Evolutionary conservation across 2,888 invertebrate genomes (phyloP).

Genomic region (Leucozona laternaria): DNA sequence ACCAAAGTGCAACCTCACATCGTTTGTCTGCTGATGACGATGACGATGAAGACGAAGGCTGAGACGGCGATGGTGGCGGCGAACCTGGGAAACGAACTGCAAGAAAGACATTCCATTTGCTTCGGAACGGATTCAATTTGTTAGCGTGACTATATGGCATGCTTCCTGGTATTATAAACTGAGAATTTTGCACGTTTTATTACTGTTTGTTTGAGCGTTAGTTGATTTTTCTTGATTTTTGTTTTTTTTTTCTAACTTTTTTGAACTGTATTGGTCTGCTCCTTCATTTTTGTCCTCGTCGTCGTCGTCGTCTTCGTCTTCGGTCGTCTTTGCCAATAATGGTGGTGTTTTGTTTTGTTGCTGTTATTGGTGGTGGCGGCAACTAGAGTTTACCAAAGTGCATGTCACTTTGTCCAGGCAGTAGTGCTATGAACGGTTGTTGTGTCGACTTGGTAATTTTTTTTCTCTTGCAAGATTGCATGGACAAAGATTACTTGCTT

Average conservation of each 20-base stretch:
- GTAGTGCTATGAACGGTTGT: constrained; percentile 43
- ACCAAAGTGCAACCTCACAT: constrained; percentile 57
- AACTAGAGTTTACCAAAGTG: constrained; percentile 65
- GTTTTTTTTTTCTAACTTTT: constrained; percentile 11
- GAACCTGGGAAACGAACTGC: constrained; percentile 29
- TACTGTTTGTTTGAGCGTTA: constrained; percentile 65
- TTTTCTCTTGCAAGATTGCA: constrained; percentile 52
- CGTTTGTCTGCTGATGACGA: constrained; percentile 25
- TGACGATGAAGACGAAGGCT: neutral
- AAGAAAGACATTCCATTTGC: constrained; percentile 72
- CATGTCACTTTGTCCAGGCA: constrained; percentile 69
- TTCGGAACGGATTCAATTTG: constrained; percentile 73
- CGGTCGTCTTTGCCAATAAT: constrained; percentile 21
- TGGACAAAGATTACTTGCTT: constrained; percentile 66
- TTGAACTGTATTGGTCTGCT: constrained; percentile 52
- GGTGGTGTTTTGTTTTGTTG: constrained; percentile 50
- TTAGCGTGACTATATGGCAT: constrained; percentile 76
- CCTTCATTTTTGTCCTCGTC: constrained; percentile 54
- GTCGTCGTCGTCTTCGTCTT: constrained; percentile 11
- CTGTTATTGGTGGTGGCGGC: constrained; percentile 30
- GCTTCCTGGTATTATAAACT: constrained; percentile 76
- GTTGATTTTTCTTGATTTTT: constrained; percentile 29
- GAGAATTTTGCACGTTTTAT: constrained; percentile 76
- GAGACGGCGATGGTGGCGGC: neutral
- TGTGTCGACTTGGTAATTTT: constrained; percentile 12